Evolutionary conservation across 1,140 invertebrate species (phyloP), one percentile per base, ranked within the genome.

Genomic region (Parapsyche elsis): DNA sequence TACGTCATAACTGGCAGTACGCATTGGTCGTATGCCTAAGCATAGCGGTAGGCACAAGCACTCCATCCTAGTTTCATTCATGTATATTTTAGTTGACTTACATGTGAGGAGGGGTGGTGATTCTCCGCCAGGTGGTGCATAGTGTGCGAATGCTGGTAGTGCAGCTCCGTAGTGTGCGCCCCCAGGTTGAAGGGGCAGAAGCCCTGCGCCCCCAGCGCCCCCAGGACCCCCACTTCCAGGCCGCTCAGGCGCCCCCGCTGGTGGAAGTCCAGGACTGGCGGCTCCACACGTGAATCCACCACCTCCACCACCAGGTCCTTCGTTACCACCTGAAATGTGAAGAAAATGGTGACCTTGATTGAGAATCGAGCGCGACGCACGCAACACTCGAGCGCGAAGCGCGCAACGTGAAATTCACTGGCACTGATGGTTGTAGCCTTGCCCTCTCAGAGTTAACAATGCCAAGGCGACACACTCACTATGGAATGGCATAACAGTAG

Each of bases 51-150:
- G n/a, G n/a, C n/a, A n/a, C n/a, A n/a, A n/a, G n/a, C n/a, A n/a
- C n/a, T n/a, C n/a, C n/a, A n/a, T n/a, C n/a, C n/a, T n/a, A n/a
- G n/a, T 16, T 9, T 26, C 24, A 24, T 30, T 26, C 9, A 23
- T 23, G 9, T 23, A 16, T 9, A 71, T 10, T 23, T 26, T n/a
- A n/a, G n/a, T n/a, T 30, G 26, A 49, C 81, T 81, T 81, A 83
- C 81, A 83, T n/a, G 79, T 71, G 24, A 79, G 81, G 53, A 79
- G 76, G 21, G 81, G 81, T 38, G 81, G 79, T 21, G 81, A 83
- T 64, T 83, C 81, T 78, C 81, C 81, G 9, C 78, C 78, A 0
- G 79, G 49, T 7, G 81, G 79, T 44, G 79, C 78, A 38, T 83
- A 83, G 38, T 83, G 81, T 19, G 81, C 81, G 64, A 83, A 83